Evolutionary conservation across 2,888 invertebrate genomes (phyloP).

Genomic region (Bombyx huttoni): DNA sequence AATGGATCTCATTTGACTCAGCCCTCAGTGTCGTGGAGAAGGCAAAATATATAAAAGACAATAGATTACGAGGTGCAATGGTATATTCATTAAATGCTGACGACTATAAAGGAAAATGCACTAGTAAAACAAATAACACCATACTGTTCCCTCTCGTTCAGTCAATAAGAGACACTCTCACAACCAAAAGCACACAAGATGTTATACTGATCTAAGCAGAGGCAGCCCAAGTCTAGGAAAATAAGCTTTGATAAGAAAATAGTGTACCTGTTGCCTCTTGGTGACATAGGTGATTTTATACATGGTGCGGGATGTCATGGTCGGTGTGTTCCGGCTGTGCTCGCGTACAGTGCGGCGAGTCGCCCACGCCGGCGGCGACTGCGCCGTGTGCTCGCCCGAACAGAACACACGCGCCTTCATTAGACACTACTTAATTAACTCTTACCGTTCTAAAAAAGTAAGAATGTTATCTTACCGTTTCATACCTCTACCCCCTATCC

Average conservation of each 20-base stretch:
- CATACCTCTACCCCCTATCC: background rate
- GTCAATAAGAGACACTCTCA: slow-evolving; percentile 17
- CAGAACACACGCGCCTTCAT: slow-evolving; percentile 48
- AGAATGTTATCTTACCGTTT: slow-evolving; percentile 26
- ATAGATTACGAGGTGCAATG: slow-evolving; percentile 85
- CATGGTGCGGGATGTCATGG: slow-evolving; percentile 60
- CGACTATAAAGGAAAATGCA: slow-evolving; percentile 77
- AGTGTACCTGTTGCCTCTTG: slow-evolving; percentile 51
- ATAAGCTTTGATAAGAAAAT: background rate
- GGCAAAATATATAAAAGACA: slow-evolving; percentile 75
- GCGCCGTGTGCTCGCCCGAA: slow-evolving; percentile 32
- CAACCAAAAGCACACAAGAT: background rate
- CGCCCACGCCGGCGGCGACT: slow-evolving; percentile 10
- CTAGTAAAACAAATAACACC: slow-evolving; percentile 10
- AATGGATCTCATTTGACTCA: slow-evolving; percentile 91
- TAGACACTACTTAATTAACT: slow-evolving; percentile 43
- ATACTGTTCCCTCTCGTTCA: slow-evolving; percentile 26
- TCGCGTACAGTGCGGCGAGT: slow-evolving; percentile 9
- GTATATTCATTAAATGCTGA: slow-evolving; percentile 86
- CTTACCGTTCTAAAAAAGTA: slow-evolving; percentile 53
- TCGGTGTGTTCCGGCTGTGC: slow-evolving; percentile 14
- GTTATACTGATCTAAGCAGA: background rate
- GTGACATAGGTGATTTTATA: slow-evolving; percentile 65
- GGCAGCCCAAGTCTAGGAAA: background rate
- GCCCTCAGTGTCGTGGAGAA: slow-evolving; percentile 79